phyloP scores from a whole-genome alignment of 2,113 vertebrate species.

The Rhinopithecus roxellana region DNA sequence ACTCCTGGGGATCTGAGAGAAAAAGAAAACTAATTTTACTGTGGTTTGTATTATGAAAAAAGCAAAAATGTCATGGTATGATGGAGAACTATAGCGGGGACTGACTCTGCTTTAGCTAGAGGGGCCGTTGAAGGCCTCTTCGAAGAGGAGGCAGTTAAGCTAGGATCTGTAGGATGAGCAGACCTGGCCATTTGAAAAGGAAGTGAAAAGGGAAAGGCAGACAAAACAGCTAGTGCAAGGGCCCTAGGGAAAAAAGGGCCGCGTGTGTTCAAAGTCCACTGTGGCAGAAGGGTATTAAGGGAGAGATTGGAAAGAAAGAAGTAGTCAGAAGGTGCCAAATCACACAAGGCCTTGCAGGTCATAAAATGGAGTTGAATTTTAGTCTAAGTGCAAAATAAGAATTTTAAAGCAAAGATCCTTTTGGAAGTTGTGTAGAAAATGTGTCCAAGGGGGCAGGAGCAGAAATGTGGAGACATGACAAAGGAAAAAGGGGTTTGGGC shows the following conservation, averaged over 20 bases:
- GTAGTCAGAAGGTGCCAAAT: not conserved
- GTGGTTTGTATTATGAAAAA: not conserved
- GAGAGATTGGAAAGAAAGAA: not conserved
- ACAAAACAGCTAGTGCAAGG: not conserved
- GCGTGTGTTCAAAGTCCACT: not conserved
- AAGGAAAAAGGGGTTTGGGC: not conserved
- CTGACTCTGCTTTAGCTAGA: not conserved
- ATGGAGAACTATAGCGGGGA: not conserved
- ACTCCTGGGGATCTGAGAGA: too few relatives aligned
- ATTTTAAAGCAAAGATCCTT: not conserved
- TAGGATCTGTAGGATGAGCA: not conserved
- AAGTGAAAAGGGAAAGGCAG: not conserved
- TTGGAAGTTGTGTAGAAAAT: not conserved
- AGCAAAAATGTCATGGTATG: not conserved
- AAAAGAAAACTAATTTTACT: too few relatives aligned
- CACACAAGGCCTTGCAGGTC: not conserved
- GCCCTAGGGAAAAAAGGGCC: not conserved
- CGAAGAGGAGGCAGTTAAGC: not conserved
- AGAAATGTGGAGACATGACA: not conserved
- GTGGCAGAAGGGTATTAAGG: not conserved
- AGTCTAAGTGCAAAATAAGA: not conserved
- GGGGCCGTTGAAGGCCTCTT: not conserved
- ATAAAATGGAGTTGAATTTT: not conserved
- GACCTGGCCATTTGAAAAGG: not conserved
- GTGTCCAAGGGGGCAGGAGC: not conserved